Evolutionary conservation across 2,888 invertebrate genomes (phyloP).

Genomic region (Lasius platythorax): DNA sequence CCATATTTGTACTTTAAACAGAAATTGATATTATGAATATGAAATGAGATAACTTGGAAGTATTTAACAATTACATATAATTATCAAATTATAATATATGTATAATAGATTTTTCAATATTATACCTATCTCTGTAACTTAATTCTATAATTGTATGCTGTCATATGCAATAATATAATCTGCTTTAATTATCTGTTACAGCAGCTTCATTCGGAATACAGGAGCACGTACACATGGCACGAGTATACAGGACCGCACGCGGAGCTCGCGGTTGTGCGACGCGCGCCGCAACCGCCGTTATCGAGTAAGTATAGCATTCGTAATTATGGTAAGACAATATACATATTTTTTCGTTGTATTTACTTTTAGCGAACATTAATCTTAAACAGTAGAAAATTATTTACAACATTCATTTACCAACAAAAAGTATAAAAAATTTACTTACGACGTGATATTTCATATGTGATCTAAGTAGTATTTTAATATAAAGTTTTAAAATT

Average conservation of each 20-base stretch:
- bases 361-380: slow-evolving; percentile 22
- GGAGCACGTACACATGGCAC: slow-evolving; percentile 98
- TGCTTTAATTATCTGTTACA: slow-evolving; percentile 77
- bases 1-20: background rate
- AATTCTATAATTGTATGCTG: background rate
- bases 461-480: background rate
- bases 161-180: background rate
- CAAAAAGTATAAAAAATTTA: background rate
- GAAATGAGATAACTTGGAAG: background rate
- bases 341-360: slow-evolving; percentile 10
- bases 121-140: background rate
- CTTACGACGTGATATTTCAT: background rate
- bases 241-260: slow-evolving; percentile 91
- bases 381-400: background rate
- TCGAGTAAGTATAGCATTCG: slow-evolving; percentile 81
- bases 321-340: background rate
- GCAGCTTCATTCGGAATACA: slow-evolving; percentile 97
- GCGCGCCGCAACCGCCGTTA: slow-evolving; percentile 88
- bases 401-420: background rate
- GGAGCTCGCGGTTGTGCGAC: slow-evolving; percentile 90
- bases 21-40: background rate
- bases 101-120: background rate
- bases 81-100: background rate
- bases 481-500: background rate
- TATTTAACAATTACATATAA: background rate